These are phyloP conservation scores for Garra rufa DNA, from an alignment of 2,113 vertebrate genomes.

Conservation along the genomic window DNA sequence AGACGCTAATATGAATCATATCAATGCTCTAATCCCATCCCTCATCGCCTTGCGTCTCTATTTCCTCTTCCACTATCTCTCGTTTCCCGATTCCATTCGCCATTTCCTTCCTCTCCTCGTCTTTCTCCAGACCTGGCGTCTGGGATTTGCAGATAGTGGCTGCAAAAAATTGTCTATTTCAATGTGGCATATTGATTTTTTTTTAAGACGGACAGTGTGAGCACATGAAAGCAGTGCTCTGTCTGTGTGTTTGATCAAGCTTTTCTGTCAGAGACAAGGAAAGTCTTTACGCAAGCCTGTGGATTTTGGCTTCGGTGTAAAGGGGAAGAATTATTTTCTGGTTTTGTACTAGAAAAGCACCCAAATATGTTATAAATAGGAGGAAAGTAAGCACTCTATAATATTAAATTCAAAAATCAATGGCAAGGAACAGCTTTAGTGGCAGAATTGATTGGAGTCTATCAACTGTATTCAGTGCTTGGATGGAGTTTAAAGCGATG, in stretches of 20 bases:
- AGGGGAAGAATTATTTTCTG: conserved; percentile 32
- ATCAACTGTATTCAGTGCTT: conserved; percentile 34
- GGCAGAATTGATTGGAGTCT: conserved; percentile 52
- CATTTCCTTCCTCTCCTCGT: neutral
- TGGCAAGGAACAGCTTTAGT: conserved; percentile 41
- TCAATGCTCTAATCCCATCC: conserved; percentile 15
- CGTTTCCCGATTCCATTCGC: neutral
- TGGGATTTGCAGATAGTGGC: conserved; percentile 31
- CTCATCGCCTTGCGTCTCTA: neutral
- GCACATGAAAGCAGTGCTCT: neutral
- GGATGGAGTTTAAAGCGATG: conserved; percentile 25
- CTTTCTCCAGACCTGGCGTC: conserved; percentile 17
- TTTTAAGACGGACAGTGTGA: neutral
- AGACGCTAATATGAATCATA: conserved; percentile 34
- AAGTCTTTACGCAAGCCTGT: neutral
- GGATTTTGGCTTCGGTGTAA: neutral
- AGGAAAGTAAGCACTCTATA: conserved; percentile 30
- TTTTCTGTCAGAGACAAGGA: neutral
- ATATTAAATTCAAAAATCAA: conserved; percentile 51
- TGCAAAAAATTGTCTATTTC: conserved; percentile 19
- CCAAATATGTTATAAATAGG: neutral
- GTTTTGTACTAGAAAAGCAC: conserved; percentile 20
- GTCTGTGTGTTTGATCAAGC: neutral
- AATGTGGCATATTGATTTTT: conserved; percentile 25
- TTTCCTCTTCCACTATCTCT: conserved; percentile 11